phyloP scores from a whole-genome alignment of 2,113 vertebrate species.

The Xiphophorus couchianus region DNA sequence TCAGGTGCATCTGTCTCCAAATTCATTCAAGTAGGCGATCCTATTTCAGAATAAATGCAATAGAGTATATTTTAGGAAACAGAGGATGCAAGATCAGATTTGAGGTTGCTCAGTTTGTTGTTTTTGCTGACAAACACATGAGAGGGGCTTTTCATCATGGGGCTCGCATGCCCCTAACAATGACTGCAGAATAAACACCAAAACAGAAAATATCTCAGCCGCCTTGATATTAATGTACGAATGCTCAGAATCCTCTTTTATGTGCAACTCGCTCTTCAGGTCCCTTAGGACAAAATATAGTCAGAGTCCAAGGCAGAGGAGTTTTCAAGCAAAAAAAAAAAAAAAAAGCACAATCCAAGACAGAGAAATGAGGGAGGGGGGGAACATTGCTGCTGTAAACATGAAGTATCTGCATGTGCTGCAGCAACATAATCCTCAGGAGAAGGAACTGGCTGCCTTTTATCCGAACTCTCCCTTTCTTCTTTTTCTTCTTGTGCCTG shows the following conservation, averaged over 20 bases:
- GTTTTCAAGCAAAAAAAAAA: constrained; percentile 4
- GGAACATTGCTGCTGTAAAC: constrained; percentile 32
- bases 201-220: constrained; percentile 25
- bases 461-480: constrained; percentile 33
- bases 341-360: background rate
- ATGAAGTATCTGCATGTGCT: constrained; percentile 62
- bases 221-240: constrained; percentile 26
- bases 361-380: constrained; percentile 7
- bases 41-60: background rate
- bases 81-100: constrained; percentile 12
- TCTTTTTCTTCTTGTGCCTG: constrained; percentile 28
- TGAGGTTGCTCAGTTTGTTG: constrained; percentile 44
- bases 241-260: background rate
- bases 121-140: constrained; percentile 37
- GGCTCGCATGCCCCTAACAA: constrained; percentile 58
- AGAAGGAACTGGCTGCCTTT: constrained; percentile 57
- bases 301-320: constrained; percentile 5
- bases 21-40: no score
- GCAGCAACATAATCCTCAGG: constrained; percentile 54
- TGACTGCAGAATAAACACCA: constrained; percentile 51
- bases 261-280: constrained; percentile 2
- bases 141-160: constrained; percentile 44
- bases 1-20: constrained; percentile 14
- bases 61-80: background rate
- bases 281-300: constrained; percentile 24